A percentile compares a stretch with the other conserved stretches of the same genome.
These are phyloP conservation scores for Ciconia stormi DNA, from an alignment of 2,113 vertebrate genomes.

Conservation along the genomic window DNA sequence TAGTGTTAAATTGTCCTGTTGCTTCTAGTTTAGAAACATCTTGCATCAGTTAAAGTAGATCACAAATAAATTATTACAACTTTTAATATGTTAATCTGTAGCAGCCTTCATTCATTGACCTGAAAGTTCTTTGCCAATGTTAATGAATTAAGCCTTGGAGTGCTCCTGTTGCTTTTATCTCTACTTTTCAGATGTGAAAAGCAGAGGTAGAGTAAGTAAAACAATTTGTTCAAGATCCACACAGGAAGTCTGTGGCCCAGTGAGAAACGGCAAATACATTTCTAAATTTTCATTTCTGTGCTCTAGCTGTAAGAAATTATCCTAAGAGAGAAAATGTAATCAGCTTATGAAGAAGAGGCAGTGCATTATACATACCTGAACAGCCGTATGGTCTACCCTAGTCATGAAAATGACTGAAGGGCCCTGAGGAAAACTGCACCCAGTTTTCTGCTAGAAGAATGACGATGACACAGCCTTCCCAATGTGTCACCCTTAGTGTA, in stretches of 20 bases:
- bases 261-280: neutral
- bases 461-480: neutral
- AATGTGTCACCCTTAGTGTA: neutral
- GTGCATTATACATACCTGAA: neutral
- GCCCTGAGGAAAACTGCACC: neutral
- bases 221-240: slow-evolving; percentile 20
- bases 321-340: neutral
- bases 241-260: neutral
- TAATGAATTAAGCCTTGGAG: slow-evolving; percentile 50
- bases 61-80: slow-evolving; percentile 12
- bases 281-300: slow-evolving; percentile 7
- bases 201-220: slow-evolving; percentile 24
- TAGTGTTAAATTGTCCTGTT: neutral
- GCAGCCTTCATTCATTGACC: slow-evolving; percentile 15
- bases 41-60: slow-evolving; percentile 8
- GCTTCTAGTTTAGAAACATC: slow-evolving; percentile 12
- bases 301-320: neutral
- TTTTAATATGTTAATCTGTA: slow-evolving; percentile 32
- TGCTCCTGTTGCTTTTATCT: slow-evolving; percentile 45
- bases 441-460: neutral
- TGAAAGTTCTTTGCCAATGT: slow-evolving; percentile 28
- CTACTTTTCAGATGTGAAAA: slow-evolving; percentile 28
- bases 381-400: neutral
- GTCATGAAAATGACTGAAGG: neutral
- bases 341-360: neutral